These are phyloP conservation scores for Melikaiella ostensackeni DNA, from an alignment of 2,888 invertebrate species.

Conservation along the genomic window DNA sequence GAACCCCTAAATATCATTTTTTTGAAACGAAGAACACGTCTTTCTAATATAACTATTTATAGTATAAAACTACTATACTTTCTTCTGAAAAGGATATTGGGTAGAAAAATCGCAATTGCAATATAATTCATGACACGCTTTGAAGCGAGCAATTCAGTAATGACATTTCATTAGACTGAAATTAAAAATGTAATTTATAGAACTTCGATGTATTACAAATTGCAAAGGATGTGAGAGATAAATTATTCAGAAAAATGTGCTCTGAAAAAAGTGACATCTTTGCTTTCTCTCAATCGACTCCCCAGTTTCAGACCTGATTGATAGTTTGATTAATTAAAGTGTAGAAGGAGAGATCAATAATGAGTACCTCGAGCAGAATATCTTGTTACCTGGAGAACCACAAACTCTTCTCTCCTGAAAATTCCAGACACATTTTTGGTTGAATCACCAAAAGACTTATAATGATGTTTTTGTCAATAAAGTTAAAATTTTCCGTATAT, in stretches of 20 bases:
- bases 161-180: neutral
- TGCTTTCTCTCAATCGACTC: neutral
- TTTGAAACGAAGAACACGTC: no score
- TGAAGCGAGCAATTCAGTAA: neutral
- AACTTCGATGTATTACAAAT: neutral
- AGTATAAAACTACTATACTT: no score
- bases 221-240: neutral
- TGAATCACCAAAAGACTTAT: no score
- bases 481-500: no score
- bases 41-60: no score
- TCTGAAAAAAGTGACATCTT: neutral
- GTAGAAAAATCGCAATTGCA: neutral
- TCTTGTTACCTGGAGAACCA: neutral
- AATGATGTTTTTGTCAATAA: no score
- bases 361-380: neutral
- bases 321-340: neutral
- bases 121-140: neutral
- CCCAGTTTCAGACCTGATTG: neutral
- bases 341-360: neutral
- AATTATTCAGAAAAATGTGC: neutral
- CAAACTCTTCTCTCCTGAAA: neutral
- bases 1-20: no score
- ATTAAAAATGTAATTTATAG: neutral
- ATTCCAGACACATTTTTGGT: no score
- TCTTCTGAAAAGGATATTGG: no score